A percentile compares a stretch with the other conserved stretches of the same genome.
Evolutionary conservation across 2,797 vertebrate genomes (phyloP).

Genomic region (Pterois miles): DNA sequence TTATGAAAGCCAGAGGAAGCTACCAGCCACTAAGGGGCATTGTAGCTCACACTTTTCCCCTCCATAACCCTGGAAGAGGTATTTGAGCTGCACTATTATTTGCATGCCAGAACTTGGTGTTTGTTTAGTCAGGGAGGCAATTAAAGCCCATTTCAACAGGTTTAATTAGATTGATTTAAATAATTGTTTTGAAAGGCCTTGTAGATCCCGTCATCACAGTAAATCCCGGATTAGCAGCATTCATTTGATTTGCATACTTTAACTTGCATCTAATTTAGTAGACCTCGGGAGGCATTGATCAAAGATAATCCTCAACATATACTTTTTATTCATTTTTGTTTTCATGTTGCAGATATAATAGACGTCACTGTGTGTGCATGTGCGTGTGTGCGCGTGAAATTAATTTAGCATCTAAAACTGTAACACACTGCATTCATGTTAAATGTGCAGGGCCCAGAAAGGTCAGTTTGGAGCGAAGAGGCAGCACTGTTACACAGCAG

Average conservation of each 20-base stretch:
- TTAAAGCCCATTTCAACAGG: conserved; percentile 80
- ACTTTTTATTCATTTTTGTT: conserved; percentile 22
- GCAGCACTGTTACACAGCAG: conserved; percentile 64
- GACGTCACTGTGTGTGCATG: background rate
- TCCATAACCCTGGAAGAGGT: conserved; percentile 11
- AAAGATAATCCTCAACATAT: conserved; percentile 27
- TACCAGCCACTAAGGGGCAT: conserved; percentile 65
- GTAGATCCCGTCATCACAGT: conserved; percentile 64
- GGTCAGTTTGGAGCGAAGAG: conserved; percentile 59
- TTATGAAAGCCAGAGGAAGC: conserved; percentile 29
- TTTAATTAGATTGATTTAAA: conserved; percentile 83
- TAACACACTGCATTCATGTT: conserved; percentile 46
- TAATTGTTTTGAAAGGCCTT: conserved; percentile 79
- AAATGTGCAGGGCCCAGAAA: conserved; percentile 53
- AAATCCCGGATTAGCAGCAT: conserved; percentile 72
- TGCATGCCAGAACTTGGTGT: conserved; percentile 76
- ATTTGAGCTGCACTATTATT: conserved; percentile 59
- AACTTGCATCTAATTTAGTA: conserved; percentile 55
- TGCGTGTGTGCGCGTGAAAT: conserved; percentile 6
- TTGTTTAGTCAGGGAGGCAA: conserved; percentile 80
- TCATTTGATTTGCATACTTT: conserved; percentile 65
- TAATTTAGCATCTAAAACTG: conserved; percentile 42
- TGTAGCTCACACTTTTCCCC: conserved; percentile 52
- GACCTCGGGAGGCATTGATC: conserved; percentile 37
- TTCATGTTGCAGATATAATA: conserved; percentile 3